Base-by-base conservation (phyloP, 2,797 vertebrate species). In the Distichodus sexfasciatus region DNA sequence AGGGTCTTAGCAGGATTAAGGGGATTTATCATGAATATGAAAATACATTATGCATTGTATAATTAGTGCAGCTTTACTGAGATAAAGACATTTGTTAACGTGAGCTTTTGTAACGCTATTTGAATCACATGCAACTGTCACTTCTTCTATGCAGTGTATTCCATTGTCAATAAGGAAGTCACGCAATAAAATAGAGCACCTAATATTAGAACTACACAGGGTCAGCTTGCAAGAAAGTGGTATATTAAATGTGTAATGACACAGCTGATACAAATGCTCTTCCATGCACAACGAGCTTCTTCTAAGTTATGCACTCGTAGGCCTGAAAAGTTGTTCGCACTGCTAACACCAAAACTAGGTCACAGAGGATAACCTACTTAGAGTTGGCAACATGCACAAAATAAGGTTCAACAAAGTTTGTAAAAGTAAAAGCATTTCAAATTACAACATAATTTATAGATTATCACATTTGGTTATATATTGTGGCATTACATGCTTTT, bases 341-440 rank as follows among this genome's bases (percentile, higher is more conserved):
- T 28, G n/a, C 19, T 47, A 58, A 43, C 7, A 40, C 9, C 29
- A 47, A 66, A 71, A 44, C 28, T 48, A 23, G 33, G 19, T 63
- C 29, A 41, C 10, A 41, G 21, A 67, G 24, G 41, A 38, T 29
- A 57, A 40, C 54, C 50, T 59, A 33, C 35, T 55, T 58, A 65
- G 40, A 41, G 59, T 29, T 40, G 28, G 40, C 40, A 61, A 43
- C n/a, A 41, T 51, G 51, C 24, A n/a, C 9, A 33, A 21, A 31
- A 8, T 21, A 50, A 36, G 54, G 44, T 19, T 57, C 29, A 23
- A 23, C 48, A 66, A 67, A 57, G 51, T 65, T 73, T 33, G 28
- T 55, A 50, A 57, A 21, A 65, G 28, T 33, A 6, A 35, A 55
- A 48, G 12, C 48, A 4, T 24, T 63, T 21, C 23, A 44, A 28